Conservation (phyloP, 1,140 invertebrate species). For the Frieseomelitta varia region DNA sequence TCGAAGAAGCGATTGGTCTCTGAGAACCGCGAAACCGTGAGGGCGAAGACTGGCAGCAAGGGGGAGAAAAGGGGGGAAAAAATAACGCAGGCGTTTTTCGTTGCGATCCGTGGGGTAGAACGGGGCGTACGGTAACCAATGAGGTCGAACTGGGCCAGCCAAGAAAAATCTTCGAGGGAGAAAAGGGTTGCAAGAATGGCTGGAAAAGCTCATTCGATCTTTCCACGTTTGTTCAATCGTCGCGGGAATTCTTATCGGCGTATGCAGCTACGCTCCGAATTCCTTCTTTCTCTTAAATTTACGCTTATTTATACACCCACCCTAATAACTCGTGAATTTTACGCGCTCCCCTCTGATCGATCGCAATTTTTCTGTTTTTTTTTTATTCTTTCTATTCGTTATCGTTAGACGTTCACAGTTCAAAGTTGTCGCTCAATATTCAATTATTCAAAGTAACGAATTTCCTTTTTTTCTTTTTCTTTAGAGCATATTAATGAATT, state of each 20-base stretch:
- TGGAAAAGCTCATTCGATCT: constrained; percentile 38
- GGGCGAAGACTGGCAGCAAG: background rate
- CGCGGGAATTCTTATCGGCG: constrained; percentile 27
- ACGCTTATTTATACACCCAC: background rate
- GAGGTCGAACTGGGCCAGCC: constrained; percentile 76
- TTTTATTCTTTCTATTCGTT: too few species aligned
- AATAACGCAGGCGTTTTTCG: constrained; percentile 47
- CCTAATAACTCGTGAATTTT: background rate
- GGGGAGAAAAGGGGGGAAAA: constrained; percentile 31
- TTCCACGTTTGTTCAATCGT: constrained; percentile 25
- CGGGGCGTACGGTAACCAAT: constrained; percentile 74
- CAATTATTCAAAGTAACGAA: too few species aligned
- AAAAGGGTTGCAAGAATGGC: constrained; percentile 54
- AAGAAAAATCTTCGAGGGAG: constrained; percentile 76
- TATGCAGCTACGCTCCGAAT: background rate
- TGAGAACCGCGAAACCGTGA: background rate
- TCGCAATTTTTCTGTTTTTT: background rate
- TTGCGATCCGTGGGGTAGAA: constrained; percentile 54
- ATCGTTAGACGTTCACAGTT: too few species aligned
- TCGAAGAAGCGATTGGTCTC: background rate
- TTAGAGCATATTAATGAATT: background rate
- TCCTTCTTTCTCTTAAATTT: background rate
- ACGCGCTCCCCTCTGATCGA: background rate
- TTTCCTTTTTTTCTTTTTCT: too few species aligned
- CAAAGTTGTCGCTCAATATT: too few species aligned